Percentiles rank a stretch among this genome's conserved stretches.
phyloP scores from a whole-genome alignment of 1,140 invertebrate genomes.

The Drosophila aff. region DNA sequence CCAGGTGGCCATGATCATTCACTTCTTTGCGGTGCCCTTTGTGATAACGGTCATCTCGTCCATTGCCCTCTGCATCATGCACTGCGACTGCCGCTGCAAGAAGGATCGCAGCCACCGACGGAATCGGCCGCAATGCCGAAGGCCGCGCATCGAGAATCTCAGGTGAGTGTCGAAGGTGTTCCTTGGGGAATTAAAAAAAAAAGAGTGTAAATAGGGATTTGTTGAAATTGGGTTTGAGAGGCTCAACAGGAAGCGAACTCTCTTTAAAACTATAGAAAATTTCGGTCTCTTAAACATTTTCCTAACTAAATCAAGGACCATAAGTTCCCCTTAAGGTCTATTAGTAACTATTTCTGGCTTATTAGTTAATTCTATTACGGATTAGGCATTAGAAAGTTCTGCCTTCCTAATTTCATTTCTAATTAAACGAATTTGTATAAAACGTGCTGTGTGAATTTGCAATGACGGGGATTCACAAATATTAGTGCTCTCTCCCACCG shows the following conservation, averaged over 20 bases:
- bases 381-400: background rate
- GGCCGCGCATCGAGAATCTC: slow-evolving; percentile 87
- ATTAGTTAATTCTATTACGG: background rate
- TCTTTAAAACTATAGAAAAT: background rate
- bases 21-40: slow-evolving; percentile 93
- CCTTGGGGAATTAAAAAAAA: background rate
- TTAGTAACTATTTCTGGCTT: background rate
- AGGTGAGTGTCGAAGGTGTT: slow-evolving; percentile 85
- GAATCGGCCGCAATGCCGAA: slow-evolving; percentile 85
- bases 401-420: slow-evolving; percentile 7
- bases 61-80: slow-evolving; percentile 92
- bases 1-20: slow-evolving; percentile 91
- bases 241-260: too few species aligned
- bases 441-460: slow-evolving; percentile 11
- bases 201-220: background rate
- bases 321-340: too few species aligned
- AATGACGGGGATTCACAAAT: slow-evolving; percentile 11
- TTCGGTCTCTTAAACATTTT: background rate
- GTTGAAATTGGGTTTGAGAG: background rate
- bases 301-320: background rate
- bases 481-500: slow-evolving; percentile 1
- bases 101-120: slow-evolving; percentile 86
- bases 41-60: slow-evolving; percentile 93
- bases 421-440: slow-evolving; percentile 17
- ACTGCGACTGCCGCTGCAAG: slow-evolving; percentile 91